Evolutionary conservation across 1,140 invertebrate species (phyloP).

Genomic region (Drepana arcuata): DNA sequence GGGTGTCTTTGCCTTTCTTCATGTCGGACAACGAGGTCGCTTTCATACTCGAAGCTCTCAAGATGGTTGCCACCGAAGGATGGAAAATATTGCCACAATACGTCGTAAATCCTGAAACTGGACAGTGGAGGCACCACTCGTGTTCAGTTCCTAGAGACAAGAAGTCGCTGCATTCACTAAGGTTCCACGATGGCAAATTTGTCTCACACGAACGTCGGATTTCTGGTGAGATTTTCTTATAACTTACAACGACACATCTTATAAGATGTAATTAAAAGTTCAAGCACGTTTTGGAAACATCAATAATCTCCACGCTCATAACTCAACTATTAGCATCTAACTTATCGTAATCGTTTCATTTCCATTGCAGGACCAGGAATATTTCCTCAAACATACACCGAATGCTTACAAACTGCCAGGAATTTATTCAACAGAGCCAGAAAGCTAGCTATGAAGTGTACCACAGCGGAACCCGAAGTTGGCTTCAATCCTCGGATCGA

Average conservation of each 20-base stretch:
- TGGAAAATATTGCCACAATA: constrained; percentile 94
- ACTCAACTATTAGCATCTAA: too few relatives aligned
- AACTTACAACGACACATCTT: too few relatives aligned
- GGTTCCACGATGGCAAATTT: constrained; percentile 85
- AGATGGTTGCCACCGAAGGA: constrained; percentile 89
- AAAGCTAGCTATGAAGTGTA: constrained; percentile 82
- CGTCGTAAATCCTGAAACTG: constrained; percentile 87
- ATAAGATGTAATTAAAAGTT: too few relatives aligned
- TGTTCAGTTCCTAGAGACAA: constrained; percentile 85
- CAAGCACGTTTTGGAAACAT: too few relatives aligned
- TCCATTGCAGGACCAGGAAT: constrained; percentile 75
- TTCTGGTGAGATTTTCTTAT: constrained; percentile 58
- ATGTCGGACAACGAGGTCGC: constrained; percentile 84
- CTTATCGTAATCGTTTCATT: too few relatives aligned
- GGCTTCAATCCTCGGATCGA: constrained; percentile 78
- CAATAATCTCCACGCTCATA: too few relatives aligned
- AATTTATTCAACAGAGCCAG: constrained; percentile 84
- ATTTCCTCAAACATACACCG: constrained; percentile 80
- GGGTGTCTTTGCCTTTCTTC: constrained; percentile 90
- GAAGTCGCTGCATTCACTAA: constrained; percentile 86
- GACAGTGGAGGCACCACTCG: constrained; percentile 90
- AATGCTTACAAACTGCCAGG: constrained; percentile 84
- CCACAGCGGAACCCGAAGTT: constrained; percentile 81
- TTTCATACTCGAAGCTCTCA: constrained; percentile 88
- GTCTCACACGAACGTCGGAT: constrained; percentile 78